Evolutionary conservation across 2,888 invertebrate species (phyloP).

Genomic region (Caenorhabditis doughertyi): DNA sequence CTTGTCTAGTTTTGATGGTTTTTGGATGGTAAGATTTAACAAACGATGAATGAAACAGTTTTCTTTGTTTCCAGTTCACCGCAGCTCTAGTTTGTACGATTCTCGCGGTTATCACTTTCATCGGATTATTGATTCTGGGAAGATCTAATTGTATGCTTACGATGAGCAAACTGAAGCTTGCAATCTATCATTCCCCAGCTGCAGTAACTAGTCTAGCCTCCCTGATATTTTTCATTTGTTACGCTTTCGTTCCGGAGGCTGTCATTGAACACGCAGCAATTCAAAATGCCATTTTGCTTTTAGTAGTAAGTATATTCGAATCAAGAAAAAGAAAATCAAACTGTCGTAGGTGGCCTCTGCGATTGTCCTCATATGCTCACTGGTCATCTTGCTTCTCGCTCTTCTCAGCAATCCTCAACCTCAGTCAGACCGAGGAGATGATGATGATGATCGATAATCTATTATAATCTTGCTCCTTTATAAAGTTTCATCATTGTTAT

Average conservation of each 20-base stretch:
- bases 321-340: too few species aligned
- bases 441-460: slow-evolving; percentile 5
- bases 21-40: slow-evolving; percentile 36
- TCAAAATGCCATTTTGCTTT: slow-evolving; percentile 28
- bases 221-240: slow-evolving; percentile 25
- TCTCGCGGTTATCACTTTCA: slow-evolving; percentile 24
- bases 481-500: too few species aligned
- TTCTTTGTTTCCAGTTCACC: slow-evolving; percentile 12
- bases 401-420: neutral
- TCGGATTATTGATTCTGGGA: slow-evolving; percentile 25
- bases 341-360: slow-evolving; percentile 2
- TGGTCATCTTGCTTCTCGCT: neutral
- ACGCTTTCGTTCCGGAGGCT: slow-evolving; percentile 17
- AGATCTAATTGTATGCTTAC: slow-evolving; percentile 21
- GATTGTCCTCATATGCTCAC: neutral
- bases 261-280: slow-evolving; percentile 12
- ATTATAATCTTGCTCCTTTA: too few species aligned
- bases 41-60: neutral
- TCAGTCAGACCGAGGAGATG: neutral
- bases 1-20: neutral
- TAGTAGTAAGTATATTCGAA: slow-evolving; percentile 11
- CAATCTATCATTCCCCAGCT: slow-evolving; percentile 22
- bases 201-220: neutral
- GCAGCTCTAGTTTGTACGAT: slow-evolving; percentile 5
- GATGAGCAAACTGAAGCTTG: slow-evolving; percentile 25